phyloP scores from a whole-genome alignment of 2,797 vertebrate species.

The Hypotaenidia philippensis region DNA sequence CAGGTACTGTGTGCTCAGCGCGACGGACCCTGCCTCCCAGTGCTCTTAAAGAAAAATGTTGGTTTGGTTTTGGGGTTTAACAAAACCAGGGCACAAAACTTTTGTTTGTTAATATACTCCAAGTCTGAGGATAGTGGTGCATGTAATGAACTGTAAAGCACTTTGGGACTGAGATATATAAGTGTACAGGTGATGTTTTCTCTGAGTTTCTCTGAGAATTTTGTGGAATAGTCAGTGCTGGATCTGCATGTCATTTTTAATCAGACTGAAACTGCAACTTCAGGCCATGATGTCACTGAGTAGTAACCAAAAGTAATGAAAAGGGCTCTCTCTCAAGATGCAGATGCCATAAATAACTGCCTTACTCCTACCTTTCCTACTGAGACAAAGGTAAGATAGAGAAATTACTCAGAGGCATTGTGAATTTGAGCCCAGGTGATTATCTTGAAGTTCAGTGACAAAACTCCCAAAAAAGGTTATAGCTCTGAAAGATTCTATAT shows the following conservation, averaged over 20 bases:
- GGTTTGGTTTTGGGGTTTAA: not conserved
- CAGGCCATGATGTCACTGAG: not conserved
- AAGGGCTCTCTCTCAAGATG: not conserved
- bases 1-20: conserved; percentile 77
- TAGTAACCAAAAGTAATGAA: not conserved
- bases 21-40: not conserved
- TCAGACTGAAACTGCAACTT: not conserved
- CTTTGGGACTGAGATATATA: not conserved
- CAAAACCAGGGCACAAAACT: not conserved
- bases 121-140: not conserved
- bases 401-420: not conserved
- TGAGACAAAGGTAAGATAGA: not conserved
- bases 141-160: not conserved
- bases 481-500: not conserved
- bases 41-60: not conserved
- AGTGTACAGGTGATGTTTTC: not conserved
- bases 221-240: not conserved
- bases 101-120: not conserved
- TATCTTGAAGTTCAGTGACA: not conserved
- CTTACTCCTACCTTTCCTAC: not conserved
- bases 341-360: not conserved
- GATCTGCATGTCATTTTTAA: not conserved
- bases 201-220: not conserved
- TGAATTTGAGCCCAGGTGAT: not conserved
- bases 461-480: not conserved